Evolutionary conservation across 2,113 vertebrate species (phyloP).

Genomic region (Cinclus mexicanus): DNA sequence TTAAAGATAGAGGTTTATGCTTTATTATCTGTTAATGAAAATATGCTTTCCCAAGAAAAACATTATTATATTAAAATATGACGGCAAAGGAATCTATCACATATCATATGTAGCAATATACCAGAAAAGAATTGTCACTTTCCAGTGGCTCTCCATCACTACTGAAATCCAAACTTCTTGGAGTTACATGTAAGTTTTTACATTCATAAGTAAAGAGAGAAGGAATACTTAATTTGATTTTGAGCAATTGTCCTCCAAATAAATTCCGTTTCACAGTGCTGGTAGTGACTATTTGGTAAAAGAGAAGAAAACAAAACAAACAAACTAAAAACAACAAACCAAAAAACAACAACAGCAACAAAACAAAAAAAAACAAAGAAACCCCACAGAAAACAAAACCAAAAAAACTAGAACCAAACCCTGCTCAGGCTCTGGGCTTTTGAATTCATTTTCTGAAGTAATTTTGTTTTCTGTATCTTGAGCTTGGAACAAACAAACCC

Average conservation of each 20-base stretch:
- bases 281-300: not conserved
- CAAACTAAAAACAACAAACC: not conserved
- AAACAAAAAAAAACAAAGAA: not conserved
- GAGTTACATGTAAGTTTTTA: not conserved
- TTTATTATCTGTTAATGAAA: constrained; percentile 24
- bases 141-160: not conserved
- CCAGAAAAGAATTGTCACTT: not conserved
- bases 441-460: not conserved
- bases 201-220: not conserved
- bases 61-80: not conserved
- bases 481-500: constrained; percentile 25
- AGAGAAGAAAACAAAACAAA: not conserved
- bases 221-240: constrained; percentile 12
- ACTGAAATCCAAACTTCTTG: not conserved
- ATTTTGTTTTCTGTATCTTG: not conserved
- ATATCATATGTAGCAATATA: not conserved
- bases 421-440: not conserved
- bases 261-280: not conserved
- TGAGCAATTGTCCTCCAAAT: constrained; percentile 4
- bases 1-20: not conserved
- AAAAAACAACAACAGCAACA: no score
- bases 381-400: no score
- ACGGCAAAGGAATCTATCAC: not conserved
- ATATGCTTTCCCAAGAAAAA: not conserved
- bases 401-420: not conserved